phyloP scores from a whole-genome alignment of 1,140 invertebrate genomes.

The Aricia agestis region DNA sequence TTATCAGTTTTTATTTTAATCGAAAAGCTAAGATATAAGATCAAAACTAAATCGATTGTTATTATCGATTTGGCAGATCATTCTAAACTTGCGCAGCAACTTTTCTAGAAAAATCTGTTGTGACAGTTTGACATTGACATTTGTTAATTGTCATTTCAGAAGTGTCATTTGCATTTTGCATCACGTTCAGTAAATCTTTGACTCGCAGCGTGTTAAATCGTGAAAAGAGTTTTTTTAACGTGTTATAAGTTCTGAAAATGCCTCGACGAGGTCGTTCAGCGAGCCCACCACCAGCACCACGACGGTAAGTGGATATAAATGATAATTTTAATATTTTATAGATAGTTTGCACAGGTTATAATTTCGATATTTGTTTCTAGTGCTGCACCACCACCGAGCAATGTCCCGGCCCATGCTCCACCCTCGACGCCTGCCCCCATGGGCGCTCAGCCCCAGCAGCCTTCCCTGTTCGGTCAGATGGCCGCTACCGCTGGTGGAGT shows the following conservation, averaged over 20 bases:
- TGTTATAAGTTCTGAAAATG: constrained; percentile 74
- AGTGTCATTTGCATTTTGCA: background rate
- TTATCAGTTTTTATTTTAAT: background rate
- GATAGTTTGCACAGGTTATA: background rate
- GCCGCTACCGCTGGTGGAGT: constrained; percentile 94
- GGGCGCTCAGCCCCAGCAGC: constrained; percentile 73
- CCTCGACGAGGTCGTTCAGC: constrained; percentile 85
- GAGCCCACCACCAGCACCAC: constrained; percentile 79
- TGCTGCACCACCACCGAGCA: constrained; percentile 71
- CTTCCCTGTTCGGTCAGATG: constrained; percentile 89
- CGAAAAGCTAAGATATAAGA: background rate
- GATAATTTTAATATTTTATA: background rate
- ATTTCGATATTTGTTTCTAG: constrained; percentile 42
- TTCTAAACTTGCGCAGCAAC: background rate
- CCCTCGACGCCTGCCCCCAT: constrained; percentile 78
- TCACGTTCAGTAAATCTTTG: background rate
- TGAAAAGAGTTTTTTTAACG: background rate
- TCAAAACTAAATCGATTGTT: background rate
- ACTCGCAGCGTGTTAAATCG: background rate
- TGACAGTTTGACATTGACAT: background rate
- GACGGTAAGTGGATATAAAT: constrained; percentile 64
- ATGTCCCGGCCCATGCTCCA: constrained; percentile 76
- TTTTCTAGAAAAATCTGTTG: background rate
- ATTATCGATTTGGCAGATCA: background rate
- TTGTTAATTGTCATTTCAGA: background rate